Evolutionary conservation across 1,140 invertebrate species (phyloP), one percentile per base, ranked within the genome.

Genomic region (Drosophila lowei): DNA sequence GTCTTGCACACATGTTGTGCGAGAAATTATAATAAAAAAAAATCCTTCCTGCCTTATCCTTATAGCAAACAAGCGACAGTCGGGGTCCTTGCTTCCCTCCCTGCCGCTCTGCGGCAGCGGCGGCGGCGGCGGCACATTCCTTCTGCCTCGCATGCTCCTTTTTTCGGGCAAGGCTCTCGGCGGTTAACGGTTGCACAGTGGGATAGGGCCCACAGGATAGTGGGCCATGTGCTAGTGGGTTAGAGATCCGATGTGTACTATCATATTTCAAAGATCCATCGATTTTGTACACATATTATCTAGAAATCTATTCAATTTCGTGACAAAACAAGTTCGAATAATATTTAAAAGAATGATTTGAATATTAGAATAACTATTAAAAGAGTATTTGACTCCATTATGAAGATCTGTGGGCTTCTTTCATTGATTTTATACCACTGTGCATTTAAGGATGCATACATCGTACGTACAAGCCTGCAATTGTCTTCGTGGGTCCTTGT

Each of bases 1-100:
- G 28, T 48, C 62, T 42, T 54, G 44, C 66, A 46, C 73, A 75
- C 72, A 76, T 66, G 58, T 59, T 67, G 47, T 43, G 63, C 57
- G 23, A 59, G 52, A 77, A 80, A 72, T 79, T 83, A 81, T 77
- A 65, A 81, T 61, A 72, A 59, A 57, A 83, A 64, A 53, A 77
- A 67, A 60, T 64, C 74, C 65, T 66, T 55, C 34, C 60, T 54
- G 49, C 70, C 55, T 65, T 73, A 66, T 80, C 58, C 77, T 64
- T 74, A 66, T 34, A 15, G 61, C 54, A 80, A 74, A 72, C 61
- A 71, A 80, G 47, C 59, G 15, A 47, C 64, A 73, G 41, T 53
- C 64, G 16, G 46, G 18, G n/a, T 43, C 7, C n/a, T 11, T 38
- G 1, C 38, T 42, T 34, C 25, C 38, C n/a, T 44, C 47, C 43